Conservation (phyloP, 1,140 invertebrate species). For the Parasteatoda tepidariorum region DNA sequence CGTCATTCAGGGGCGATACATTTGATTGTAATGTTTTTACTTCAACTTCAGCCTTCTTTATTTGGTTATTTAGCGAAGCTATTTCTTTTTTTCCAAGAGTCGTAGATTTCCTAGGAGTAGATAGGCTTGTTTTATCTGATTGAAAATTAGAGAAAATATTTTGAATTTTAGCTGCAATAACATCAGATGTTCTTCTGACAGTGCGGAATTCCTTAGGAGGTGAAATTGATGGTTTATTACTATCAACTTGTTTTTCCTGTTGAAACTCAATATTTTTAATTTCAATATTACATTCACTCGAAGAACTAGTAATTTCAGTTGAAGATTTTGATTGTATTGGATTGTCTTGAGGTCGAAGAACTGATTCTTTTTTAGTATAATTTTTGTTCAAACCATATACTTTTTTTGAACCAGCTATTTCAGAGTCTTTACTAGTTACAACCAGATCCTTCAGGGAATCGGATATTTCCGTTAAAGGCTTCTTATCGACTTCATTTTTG, state of each 20-base stretch:
- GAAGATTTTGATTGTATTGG: neutral
- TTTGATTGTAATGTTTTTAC: too few relatives aligned
- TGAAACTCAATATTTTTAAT: too few relatives aligned
- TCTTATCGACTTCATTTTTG: too few relatives aligned
- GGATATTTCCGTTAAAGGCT: too few relatives aligned
- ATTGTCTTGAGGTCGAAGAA: neutral
- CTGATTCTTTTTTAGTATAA: neutral
- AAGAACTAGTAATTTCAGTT: too few relatives aligned
- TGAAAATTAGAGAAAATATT: constrained; percentile 50
- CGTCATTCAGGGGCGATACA: too few relatives aligned
- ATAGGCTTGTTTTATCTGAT: constrained; percentile 4
- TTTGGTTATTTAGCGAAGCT: too few relatives aligned
- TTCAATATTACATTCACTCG: too few relatives aligned
- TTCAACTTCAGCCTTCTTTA: too few relatives aligned
- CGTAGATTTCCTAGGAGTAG: constrained; percentile 16
- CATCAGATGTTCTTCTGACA: constrained; percentile 43
- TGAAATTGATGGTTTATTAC: neutral
- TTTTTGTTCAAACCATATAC: constrained; percentile 31
- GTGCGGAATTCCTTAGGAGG: constrained; percentile 52
- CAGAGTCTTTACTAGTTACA: too few relatives aligned
- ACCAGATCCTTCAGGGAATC: too few relatives aligned
- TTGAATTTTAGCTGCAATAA: constrained; percentile 55
- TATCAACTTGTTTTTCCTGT: too few relatives aligned
- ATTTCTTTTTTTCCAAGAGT: constrained; percentile 8
- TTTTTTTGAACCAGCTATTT: neutral